Conservation (phyloP, 2,888 invertebrate genomes). For the Mythimna albipuncta region DNA sequence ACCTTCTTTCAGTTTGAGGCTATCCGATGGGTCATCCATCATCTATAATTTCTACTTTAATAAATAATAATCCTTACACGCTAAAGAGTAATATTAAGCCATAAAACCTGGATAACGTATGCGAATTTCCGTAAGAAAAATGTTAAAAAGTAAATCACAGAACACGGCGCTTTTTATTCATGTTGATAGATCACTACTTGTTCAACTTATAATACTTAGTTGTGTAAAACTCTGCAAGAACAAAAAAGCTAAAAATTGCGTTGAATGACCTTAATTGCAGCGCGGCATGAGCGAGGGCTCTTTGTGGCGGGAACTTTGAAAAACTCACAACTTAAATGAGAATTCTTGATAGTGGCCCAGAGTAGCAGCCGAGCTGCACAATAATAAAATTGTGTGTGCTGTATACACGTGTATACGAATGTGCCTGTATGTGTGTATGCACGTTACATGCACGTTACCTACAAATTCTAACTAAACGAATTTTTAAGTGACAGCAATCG, state of each 20-base stretch:
- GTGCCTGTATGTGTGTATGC: background rate
- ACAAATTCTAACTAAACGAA: slow-evolving; percentile 4
- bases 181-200: slow-evolving; percentile 57
- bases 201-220: slow-evolving; percentile 49
- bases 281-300: slow-evolving; percentile 31
- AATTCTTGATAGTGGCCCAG: slow-evolving; percentile 38
- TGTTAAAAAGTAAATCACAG: slow-evolving; percentile 37
- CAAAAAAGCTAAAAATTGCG: slow-evolving; percentile 43
- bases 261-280: slow-evolving; percentile 62
- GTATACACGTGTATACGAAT: background rate
- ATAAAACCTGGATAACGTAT: background rate
- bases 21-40: background rate
- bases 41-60: background rate
- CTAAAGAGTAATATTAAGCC: background rate
- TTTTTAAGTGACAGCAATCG: slow-evolving; percentile 4
- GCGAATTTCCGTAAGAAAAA: slow-evolving; percentile 9
- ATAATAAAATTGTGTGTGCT: slow-evolving; percentile 16
- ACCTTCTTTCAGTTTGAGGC: background rate
- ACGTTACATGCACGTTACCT: background rate
- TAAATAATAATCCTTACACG: background rate
- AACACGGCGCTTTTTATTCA: slow-evolving; percentile 37
- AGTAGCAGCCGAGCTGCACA: slow-evolving; percentile 13
- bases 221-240: slow-evolving; percentile 36
- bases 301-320: slow-evolving; percentile 47
- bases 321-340: slow-evolving; percentile 50